Evolutionary conservation across 2,113 vertebrate species (phyloP), one percentile per base, ranked within the genome.

Genomic region (Corythoichthys haematopterus): DNA sequence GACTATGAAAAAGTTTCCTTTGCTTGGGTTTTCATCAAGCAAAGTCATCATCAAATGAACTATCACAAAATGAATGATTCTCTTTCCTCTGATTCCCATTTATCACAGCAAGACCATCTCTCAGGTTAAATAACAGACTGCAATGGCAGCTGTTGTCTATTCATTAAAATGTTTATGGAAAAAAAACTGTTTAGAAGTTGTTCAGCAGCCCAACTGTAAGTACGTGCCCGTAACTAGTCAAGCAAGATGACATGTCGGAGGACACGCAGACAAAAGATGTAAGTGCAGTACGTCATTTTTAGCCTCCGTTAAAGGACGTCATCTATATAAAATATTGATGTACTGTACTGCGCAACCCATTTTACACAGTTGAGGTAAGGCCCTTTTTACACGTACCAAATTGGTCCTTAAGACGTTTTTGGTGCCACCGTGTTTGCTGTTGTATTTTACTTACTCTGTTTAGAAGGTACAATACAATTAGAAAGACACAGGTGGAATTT

Each of bases 241-340:
- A 61, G 80, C 20, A 56, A 71, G 59, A 64, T 65, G 12, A 53
- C 47, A 36, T 14, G 62, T 56, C 57, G 43, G 60, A 68, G 20
- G 70, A 65, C 7, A 64, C 53, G 4, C 14, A 40, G 48, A 68
- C 38, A 15, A 65, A 71, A 48, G 43, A 12, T 48, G 15, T 10
- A 75, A 57, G 77, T 75, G 35, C 12, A 12, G 28, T 36, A 68
- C 60, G 46, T 80, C 43, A 64, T 77, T 72, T 50, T 66, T 46
- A 12, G 55, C 57, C 16, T 70, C 64, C 65, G 15, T 69, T 63
- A 55, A 43, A 37, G 11, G 15, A n/a, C 6, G 35, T 72, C 50
- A 74, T 78, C 62, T 64, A 57, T 79, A 52, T 87, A 65, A 81
- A 84, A 80, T 81, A 85, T 79, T 85, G 51, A 84, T 81, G 35